These are phyloP conservation scores for Mythimna loreyi DNA, from an alignment of 2,888 invertebrate species.

Conservation along the genomic window DNA sequence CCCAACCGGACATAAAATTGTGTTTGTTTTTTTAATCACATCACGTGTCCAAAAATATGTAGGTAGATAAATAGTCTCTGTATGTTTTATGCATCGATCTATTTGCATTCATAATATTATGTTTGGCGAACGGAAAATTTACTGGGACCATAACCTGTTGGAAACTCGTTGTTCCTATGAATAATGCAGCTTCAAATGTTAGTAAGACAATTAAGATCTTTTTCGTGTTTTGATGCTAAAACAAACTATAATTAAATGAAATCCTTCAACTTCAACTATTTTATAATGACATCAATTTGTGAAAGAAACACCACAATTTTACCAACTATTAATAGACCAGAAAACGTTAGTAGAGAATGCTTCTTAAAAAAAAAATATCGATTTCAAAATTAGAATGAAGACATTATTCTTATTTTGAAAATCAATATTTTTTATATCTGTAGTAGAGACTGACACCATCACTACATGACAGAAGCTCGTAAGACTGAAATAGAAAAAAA, in stretches of 20 bases:
- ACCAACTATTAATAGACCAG: too few species aligned
- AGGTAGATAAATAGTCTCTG: neutral
- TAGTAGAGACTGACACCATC: too few species aligned
- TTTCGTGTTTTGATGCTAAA: neutral
- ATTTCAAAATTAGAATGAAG: too few species aligned
- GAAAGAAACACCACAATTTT: too few species aligned
- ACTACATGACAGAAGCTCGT: too few species aligned
- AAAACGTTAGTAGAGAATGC: too few species aligned
- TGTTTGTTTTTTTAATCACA: neutral
- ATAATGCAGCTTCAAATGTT: slow-evolving; percentile 15
- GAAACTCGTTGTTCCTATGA: slow-evolving; percentile 16
- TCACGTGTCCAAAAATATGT: neutral
- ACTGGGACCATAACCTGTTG: neutral
- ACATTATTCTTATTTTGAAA: too few species aligned
- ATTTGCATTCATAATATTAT: slow-evolving; percentile 15
- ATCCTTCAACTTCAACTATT: neutral
- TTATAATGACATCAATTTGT: too few species aligned
- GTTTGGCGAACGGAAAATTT: slow-evolving; percentile 28
- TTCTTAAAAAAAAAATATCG: too few species aligned
- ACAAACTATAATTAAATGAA: neutral
- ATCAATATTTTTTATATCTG: too few species aligned
- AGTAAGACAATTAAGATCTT: neutral
- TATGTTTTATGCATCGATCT: slow-evolving; percentile 21
- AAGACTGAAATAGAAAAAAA: too few species aligned
- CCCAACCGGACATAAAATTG: neutral